phyloP scores from a whole-genome alignment of 2,888 invertebrate genomes.

The Heteromurus nitidus region DNA sequence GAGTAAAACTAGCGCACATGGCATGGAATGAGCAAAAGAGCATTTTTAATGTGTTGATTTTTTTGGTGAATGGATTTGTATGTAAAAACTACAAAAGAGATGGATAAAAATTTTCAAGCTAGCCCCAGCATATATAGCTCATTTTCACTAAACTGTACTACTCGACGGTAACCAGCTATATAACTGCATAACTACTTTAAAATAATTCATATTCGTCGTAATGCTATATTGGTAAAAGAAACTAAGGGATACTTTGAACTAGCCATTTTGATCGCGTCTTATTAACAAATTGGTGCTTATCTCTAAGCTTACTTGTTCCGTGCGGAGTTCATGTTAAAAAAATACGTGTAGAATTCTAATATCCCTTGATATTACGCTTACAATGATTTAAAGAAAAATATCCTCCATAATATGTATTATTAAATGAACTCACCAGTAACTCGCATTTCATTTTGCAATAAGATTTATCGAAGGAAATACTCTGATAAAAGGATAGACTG shows the following conservation, averaged over 20 bases:
- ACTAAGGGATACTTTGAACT: too few species aligned
- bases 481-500: background rate
- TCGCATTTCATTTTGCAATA: constrained; percentile 35
- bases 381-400: constrained; percentile 33
- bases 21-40: constrained; percentile 7
- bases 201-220: too few species aligned
- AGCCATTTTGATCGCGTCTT: background rate
- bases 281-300: constrained; percentile 52
- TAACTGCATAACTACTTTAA: too few species aligned
- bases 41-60: background rate
- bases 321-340: constrained; percentile 30
- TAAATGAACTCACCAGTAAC: constrained; percentile 19
- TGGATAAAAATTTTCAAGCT: too few species aligned
- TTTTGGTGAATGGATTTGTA: too few species aligned
- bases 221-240: too few species aligned
- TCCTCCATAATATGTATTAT: constrained; percentile 23
- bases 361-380: constrained; percentile 54
- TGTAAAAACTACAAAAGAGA: too few species aligned
- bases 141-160: too few species aligned
- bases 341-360: constrained; percentile 28
- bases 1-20: constrained; percentile 28
- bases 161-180: too few species aligned
- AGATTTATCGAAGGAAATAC: constrained; percentile 3
- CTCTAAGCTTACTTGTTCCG: constrained; percentile 29
- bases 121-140: too few species aligned